Conservation (phyloP, 2,797 vertebrate genomes). For the Argentina silus region DNA sequence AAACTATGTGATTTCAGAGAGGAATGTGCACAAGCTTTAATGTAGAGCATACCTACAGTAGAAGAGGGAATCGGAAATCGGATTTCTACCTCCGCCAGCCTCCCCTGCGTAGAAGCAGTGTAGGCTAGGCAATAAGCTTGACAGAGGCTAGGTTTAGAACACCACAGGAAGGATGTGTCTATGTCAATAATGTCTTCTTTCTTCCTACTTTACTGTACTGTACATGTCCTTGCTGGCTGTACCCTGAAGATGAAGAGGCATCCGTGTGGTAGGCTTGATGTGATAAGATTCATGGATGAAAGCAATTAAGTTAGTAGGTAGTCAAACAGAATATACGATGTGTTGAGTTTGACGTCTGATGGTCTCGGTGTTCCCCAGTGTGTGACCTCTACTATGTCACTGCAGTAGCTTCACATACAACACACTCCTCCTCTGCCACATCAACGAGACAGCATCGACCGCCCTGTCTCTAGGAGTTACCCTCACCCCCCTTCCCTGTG, state of each 20-base stretch:
- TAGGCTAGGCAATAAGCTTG: too few species aligned
- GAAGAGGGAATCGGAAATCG: too few species aligned
- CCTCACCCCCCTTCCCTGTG: constrained; percentile 2
- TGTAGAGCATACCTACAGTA: too few species aligned
- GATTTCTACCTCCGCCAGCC: too few species aligned
- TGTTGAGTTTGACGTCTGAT: background rate
- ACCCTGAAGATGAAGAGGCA: background rate
- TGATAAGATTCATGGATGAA: background rate
- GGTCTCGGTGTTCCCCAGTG: constrained; percentile 8
- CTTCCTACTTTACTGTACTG: too few species aligned
- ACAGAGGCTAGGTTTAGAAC: too few species aligned
- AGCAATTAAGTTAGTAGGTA: background rate
- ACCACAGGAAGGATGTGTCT: too few species aligned
- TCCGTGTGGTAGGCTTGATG: too few species aligned
- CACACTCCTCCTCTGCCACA: background rate
- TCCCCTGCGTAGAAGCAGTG: too few species aligned
- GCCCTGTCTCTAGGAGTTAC: constrained; percentile 28
- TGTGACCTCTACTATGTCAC: constrained; percentile 22
- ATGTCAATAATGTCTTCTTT: too few species aligned
- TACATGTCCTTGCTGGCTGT: background rate
- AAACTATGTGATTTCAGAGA: background rate
- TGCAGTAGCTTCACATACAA: background rate
- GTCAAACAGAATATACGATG: background rate
- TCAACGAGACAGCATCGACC: constrained; percentile 14
- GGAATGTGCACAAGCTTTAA: background rate